Conservation (phyloP, 2,888 invertebrate genomes). For the Ennomos quercinarius region DNA sequence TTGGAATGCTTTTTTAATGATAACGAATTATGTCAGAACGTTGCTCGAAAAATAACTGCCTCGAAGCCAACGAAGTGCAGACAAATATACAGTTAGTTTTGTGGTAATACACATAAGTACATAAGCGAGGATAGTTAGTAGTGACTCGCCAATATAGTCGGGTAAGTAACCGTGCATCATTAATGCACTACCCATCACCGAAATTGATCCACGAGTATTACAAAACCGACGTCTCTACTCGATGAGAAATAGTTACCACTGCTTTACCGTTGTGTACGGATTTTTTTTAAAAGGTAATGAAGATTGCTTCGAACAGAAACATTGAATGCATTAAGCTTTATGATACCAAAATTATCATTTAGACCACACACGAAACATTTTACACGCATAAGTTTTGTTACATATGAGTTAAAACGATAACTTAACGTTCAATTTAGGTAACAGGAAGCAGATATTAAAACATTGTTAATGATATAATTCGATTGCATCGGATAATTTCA, state of each 20-base stretch:
- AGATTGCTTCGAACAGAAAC: slow-evolving; percentile 42
- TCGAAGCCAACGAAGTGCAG: slow-evolving; percentile 73
- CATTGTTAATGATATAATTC: slow-evolving; percentile 6
- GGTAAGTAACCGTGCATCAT: slow-evolving; percentile 58
- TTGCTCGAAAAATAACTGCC: slow-evolving; percentile 54
- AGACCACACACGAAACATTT: slow-evolving; percentile 2
- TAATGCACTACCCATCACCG: slow-evolving; percentile 60
- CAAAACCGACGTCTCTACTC: slow-evolving; percentile 46
- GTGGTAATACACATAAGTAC: slow-evolving; percentile 19
- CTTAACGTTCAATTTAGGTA: slow-evolving; percentile 8
- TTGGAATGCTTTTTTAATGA: slow-evolving; percentile 35
- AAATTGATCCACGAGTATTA: slow-evolving; percentile 49
- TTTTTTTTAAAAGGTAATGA: slow-evolving; percentile 40
- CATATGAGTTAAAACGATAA: slow-evolving; percentile 1
- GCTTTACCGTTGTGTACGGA: slow-evolving; percentile 33
- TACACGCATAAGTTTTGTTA: slow-evolving; percentile 2
- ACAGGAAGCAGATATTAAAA: slow-evolving; percentile 5
- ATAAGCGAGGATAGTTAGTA: slow-evolving; percentile 57
- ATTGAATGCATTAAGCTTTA: slow-evolving; percentile 27
- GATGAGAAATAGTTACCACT: slow-evolving; percentile 43
- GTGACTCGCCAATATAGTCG: slow-evolving; percentile 60
- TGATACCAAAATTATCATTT: slow-evolving; percentile 16
- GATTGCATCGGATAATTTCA: neutral
- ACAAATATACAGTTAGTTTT: slow-evolving; percentile 73
- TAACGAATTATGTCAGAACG: slow-evolving; percentile 37